Evolutionary conservation across 2,888 invertebrate genomes (phyloP), one percentile per base, ranked within the genome.

Genomic region (Acanthosepion pharaonis): DNA sequence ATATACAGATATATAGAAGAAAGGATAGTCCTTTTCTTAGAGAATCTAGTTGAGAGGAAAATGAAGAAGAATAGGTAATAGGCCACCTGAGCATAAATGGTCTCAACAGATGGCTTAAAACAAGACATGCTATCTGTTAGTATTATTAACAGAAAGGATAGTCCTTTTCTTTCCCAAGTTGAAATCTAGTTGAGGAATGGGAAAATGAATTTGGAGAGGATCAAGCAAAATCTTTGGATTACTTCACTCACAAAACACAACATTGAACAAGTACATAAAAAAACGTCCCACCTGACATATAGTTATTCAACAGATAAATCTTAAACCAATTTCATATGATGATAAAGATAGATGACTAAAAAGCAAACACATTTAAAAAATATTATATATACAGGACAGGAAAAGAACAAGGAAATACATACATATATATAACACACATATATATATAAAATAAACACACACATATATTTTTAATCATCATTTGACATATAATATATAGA

Each of bases 381-480:
- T 15, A n/a, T 5, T n/a, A 33, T 15, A 33, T 78, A 15, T 18
- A 11, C 15, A 33, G n/a, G 78, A 33, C 78, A 78, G 64, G 64
- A 78, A 78, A 78, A 78, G n/a, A 78, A 78, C 78, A 78, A 33
- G n/a, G n/a, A n/a, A n/a, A n/a, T n/a, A n/a, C n/a, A n/a, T n/a
- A n/a, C n/a, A n/a, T n/a, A n/a, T n/a, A n/a, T n/a, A n/a, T n/a
- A n/a, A n/a, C n/a, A n/a, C n/a, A n/a, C n/a, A n/a, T n/a, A n/a
- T n/a, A n/a, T n/a, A n/a, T n/a, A n/a, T n/a, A n/a, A n/a, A n/a
- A n/a, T n/a, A n/a, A n/a, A n/a, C n/a, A n/a, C n/a, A n/a, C n/a
- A n/a, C n/a, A n/a, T n/a, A n/a, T n/a, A 78, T 78, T 78, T 33
- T 78, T 78, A 78, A 78, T 78, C 78, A 78, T 78, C 78, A 78